phyloP scores from a whole-genome alignment of 2,888 invertebrate species.

The Ormyrus nitidulus region DNA sequence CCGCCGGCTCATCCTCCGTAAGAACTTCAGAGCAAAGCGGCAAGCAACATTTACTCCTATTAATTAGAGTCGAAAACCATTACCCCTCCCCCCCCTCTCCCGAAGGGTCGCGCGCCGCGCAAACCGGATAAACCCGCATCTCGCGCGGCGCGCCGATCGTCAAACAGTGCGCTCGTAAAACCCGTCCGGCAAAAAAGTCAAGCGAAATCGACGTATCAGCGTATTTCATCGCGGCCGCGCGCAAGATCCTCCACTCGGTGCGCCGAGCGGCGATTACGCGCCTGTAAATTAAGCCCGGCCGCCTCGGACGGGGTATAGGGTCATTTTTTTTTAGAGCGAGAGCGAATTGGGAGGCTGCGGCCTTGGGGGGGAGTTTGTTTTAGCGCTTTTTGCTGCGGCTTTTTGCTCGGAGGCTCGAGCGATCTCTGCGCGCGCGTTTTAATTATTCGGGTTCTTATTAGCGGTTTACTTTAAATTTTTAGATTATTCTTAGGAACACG shows the following conservation, averaged over 20 bases:
- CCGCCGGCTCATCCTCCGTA: not conserved
- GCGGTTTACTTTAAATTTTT: too few species aligned
- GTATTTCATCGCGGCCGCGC: constrained; percentile 15
- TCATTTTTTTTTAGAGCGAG: too few species aligned
- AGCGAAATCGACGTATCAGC: constrained; percentile 25
- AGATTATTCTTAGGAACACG: too few species aligned
- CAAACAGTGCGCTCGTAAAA: not conserved
- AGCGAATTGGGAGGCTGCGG: too few species aligned
- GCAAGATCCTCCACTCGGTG: not conserved
- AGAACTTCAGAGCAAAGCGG: not conserved
- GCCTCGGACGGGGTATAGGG: not conserved
- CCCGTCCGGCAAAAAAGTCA: not conserved
- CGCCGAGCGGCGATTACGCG: constrained; percentile 13
- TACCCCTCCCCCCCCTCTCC: not conserved
- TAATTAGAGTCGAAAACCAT: constrained; percentile 7
- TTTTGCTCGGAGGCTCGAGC: too few species aligned
- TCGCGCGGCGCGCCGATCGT: not conserved
- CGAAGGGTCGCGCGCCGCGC: too few species aligned
- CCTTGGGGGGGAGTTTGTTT: too few species aligned
- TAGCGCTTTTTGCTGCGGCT: too few species aligned
- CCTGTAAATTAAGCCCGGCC: constrained; percentile 2
- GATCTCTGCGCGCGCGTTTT: too few species aligned
- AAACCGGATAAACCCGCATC: too few species aligned
- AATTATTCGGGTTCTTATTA: too few species aligned
- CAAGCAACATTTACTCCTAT: not conserved